These are phyloP conservation scores for Andrena cerasifolii DNA, from an alignment of 1,140 invertebrate species.

Conservation along the genomic window DNA sequence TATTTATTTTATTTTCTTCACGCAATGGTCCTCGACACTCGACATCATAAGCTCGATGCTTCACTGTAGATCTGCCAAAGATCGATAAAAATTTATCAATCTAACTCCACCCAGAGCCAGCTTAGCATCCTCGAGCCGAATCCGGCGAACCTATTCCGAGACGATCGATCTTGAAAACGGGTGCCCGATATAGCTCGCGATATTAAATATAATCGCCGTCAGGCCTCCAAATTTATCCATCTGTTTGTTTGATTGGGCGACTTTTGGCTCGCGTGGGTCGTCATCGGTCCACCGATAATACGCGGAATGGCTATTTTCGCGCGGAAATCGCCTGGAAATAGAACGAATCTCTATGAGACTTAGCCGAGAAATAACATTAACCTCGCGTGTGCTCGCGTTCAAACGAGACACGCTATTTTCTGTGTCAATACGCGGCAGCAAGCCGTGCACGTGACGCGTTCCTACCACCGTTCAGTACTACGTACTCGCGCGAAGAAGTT, in stretches of 20 bases:
- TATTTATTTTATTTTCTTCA: too few relatives aligned
- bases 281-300: constrained; percentile 35
- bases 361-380: not conserved
- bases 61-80: too few relatives aligned
- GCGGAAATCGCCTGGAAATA: constrained; percentile 14
- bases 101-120: too few relatives aligned
- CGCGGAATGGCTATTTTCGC: constrained; percentile 29
- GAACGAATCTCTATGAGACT: constrained; percentile 4
- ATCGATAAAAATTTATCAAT: too few relatives aligned
- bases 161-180: constrained; percentile 27
- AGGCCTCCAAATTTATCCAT: constrained; percentile 31
- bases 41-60: too few relatives aligned
- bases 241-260: constrained; percentile 34
- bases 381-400: not conserved
- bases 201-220: constrained; percentile 26
- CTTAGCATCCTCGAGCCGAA: too few relatives aligned
- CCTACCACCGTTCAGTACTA: not conserved
- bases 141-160: not conserved
- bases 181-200: constrained; percentile 17
- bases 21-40: too few relatives aligned
- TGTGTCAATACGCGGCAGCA: constrained; percentile 10
- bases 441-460: not conserved
- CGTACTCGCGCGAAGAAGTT: not conserved
- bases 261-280: constrained; percentile 16
- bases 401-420: constrained; percentile 20